These are phyloP conservation scores for Dipodomys stephensi DNA, from an alignment of 2,113 vertebrate species.

Conservation along the genomic window DNA sequence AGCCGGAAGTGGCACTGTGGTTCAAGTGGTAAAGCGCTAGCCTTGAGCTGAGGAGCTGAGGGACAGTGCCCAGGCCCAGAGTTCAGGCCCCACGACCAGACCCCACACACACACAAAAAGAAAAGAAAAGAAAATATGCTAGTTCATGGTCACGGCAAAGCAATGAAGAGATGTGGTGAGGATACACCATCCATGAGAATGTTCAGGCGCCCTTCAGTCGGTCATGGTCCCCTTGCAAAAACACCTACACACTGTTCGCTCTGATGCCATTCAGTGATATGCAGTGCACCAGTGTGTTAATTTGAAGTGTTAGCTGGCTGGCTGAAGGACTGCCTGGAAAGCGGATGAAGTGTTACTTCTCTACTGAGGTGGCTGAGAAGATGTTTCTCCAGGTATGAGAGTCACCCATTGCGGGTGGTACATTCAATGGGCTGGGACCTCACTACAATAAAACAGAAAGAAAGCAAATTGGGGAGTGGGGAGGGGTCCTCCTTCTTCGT, in stretches of 20 bases:
- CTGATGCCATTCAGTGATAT: not conserved
- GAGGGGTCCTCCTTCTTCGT: no score
- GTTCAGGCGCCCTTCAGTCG: not conserved
- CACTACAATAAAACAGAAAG: not conserved
- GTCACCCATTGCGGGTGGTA: not conserved
- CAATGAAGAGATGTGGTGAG: not conserved
- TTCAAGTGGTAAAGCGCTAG: no score
- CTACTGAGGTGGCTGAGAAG: not conserved
- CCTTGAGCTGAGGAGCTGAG: no score
- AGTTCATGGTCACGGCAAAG: not conserved
- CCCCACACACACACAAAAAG: not conserved
- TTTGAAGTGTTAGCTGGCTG: not conserved
- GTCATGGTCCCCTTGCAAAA: not conserved
- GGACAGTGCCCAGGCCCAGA: no score
- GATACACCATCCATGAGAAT: not conserved
- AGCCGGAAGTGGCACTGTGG: no score
- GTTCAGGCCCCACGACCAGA: no score
- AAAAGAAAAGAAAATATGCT: not conserved
- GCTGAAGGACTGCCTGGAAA: not conserved
- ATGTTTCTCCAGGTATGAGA: not conserved
- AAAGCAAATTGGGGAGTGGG: not conserved
- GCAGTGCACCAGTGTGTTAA: not conserved
- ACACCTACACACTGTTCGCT: no score
- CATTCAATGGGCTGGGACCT: not conserved
- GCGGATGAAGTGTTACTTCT: fast-evolving